A percentile compares a stretch with the other conserved stretches of the same genome.
Conservation (phyloP, 2,888 invertebrate genomes). For the Parnassius apollo region DNA sequence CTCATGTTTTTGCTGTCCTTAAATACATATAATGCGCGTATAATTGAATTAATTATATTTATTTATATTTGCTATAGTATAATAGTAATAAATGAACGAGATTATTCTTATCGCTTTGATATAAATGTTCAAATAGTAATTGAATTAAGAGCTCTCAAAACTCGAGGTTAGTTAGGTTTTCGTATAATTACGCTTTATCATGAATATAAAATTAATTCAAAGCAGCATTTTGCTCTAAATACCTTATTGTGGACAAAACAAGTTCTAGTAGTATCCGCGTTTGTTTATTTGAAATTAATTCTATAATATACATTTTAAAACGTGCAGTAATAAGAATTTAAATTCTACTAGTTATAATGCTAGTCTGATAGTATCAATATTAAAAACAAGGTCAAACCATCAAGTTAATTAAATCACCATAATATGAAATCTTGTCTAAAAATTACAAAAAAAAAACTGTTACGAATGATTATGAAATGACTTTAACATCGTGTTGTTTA, state of each 20-base stretch:
- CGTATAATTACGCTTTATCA: slow-evolving; percentile 6
- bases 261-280: background rate
- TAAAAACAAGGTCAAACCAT: no score
- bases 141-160: background rate
- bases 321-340: no score
- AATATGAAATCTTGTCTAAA: no score
- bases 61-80: background rate
- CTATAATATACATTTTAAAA: no score
- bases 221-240: slow-evolving; percentile 15
- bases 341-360: slow-evolving; percentile 3
- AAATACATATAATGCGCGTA: no score
- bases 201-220: slow-evolving; percentile 16
- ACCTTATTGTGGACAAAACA: slow-evolving; percentile 6
- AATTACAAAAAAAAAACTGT: no score
- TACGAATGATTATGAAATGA: no score
- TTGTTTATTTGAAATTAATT: slow-evolving; percentile 2
- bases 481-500: no score
- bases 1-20: no score
- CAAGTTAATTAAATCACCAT: no score
- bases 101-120: background rate
- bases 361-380: background rate
- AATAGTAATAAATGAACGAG: background rate
- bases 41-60: no score
- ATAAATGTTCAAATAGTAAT: background rate
- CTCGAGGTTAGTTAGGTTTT: background rate